These are phyloP conservation scores for Bagarius yarrelli DNA, from an alignment of 2,113 vertebrate species.

Conservation along the genomic window DNA sequence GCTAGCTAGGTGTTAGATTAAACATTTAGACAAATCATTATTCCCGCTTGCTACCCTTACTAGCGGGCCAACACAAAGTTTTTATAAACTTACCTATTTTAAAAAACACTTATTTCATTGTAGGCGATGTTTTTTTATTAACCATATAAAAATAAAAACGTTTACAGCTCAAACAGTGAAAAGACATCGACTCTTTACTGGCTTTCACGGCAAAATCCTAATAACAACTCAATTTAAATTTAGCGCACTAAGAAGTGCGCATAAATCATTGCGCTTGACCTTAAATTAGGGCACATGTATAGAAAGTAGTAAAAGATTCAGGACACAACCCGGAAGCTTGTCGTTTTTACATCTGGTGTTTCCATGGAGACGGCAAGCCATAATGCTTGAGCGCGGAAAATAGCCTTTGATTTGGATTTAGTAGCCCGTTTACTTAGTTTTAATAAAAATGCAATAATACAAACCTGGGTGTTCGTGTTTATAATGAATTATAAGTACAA, in stretches of 20 bases:
- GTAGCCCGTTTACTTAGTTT: too few relatives aligned
- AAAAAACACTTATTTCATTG: background rate
- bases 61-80: background rate
- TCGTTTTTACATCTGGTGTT: slow-evolving; percentile 41
- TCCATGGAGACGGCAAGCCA: slow-evolving; percentile 66
- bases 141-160: background rate
- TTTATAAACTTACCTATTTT: background rate
- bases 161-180: background rate
- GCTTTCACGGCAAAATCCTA: background rate
- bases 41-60: background rate
- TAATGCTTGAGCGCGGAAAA: background rate
- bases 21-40: background rate
- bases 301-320: background rate
- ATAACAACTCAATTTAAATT: background rate
- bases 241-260: background rate
- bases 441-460: background rate
- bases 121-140: background rate
- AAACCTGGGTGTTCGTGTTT: background rate
- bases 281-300: background rate
- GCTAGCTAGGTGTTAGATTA: background rate
- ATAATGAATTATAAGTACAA: background rate
- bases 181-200: background rate
- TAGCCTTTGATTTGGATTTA: background rate
- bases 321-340: background rate
- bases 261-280: background rate